phyloP scores from a whole-genome alignment of 2,113 vertebrate species.

The Gambusia holbrooki region DNA sequence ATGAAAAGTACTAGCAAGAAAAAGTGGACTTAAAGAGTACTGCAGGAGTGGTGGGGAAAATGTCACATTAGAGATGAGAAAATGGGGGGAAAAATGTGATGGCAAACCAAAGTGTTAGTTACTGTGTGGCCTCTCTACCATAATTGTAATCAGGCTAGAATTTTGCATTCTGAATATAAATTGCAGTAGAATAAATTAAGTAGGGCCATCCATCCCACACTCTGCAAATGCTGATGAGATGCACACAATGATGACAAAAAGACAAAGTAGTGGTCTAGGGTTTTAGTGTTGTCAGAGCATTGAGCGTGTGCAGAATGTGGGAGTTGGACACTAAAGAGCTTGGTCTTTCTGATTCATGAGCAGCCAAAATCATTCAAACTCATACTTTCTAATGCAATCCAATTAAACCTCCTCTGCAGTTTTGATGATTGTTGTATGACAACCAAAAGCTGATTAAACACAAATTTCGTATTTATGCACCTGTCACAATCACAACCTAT shows the following conservation, averaged over 20 bases:
- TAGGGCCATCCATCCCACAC: constrained; percentile 37
- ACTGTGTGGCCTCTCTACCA: constrained; percentile 11
- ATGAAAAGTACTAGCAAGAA: constrained; percentile 8
- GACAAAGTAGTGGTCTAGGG: constrained; percentile 32
- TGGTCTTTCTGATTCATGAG: constrained; percentile 31
- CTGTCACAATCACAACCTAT: background rate
- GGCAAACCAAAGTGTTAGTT: constrained; percentile 37
- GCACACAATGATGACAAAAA: constrained; percentile 31
- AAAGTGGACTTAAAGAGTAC: background rate
- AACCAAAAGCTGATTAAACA: constrained; percentile 8
- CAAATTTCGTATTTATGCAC: background rate
- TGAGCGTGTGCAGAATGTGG: constrained; percentile 32
- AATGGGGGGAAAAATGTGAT: constrained; percentile 2
- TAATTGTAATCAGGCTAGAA: constrained; percentile 44
- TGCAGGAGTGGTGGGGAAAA: constrained; percentile 11
- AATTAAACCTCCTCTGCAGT: constrained; percentile 21
- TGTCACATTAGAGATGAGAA: constrained; percentile 16
- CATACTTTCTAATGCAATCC: constrained; percentile 25
- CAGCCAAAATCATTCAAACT: constrained; percentile 4
- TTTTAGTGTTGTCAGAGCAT: constrained; percentile 31
- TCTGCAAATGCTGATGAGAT: constrained; percentile 17
- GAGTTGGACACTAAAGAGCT: constrained; percentile 40
- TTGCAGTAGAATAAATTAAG: constrained; percentile 56
- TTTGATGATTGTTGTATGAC: background rate
- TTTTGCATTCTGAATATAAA: constrained; percentile 62